Evolutionary conservation across 1,140 invertebrate genomes (phyloP).

Genomic region (Marisa cornuarietis): DNA sequence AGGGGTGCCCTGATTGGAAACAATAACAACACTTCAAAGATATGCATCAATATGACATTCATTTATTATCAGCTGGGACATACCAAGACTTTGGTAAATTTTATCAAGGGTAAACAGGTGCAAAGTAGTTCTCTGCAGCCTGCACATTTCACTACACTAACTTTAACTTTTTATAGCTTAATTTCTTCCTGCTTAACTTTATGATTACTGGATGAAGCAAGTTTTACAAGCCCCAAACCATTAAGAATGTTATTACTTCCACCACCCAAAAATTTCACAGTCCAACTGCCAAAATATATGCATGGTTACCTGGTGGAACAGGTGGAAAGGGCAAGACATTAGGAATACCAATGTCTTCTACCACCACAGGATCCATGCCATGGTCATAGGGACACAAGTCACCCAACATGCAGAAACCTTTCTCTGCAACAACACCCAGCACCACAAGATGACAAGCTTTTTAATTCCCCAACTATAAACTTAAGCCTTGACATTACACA

Average conservation of each 20-base stretch:
- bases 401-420: slow-evolving; percentile 94
- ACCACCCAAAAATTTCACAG: not conserved
- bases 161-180: too few relatives aligned
- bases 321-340: slow-evolving; percentile 34
- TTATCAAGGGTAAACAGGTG: too few relatives aligned
- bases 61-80: too few relatives aligned
- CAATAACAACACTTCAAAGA: not conserved
- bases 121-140: too few relatives aligned
- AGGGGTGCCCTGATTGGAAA: slow-evolving; percentile 4
- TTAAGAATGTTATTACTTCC: not conserved
- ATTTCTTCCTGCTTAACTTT: too few relatives aligned
- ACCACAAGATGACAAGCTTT: not conserved
- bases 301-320: slow-evolving; percentile 29
- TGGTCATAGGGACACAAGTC: slow-evolving; percentile 96
- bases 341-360: slow-evolving; percentile 78
- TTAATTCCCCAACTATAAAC: not conserved
- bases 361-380: slow-evolving; percentile 90
- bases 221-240: not conserved
- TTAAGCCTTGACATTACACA: too few relatives aligned
- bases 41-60: too few relatives aligned
- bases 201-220: not conserved
- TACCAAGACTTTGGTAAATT: too few relatives aligned
- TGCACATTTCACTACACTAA: too few relatives aligned
- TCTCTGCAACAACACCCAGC: slow-evolving; percentile 72
- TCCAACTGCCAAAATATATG: not conserved